Conservation (phyloP, 23 tunicate species). For the Phallusia fumigata region DNA sequence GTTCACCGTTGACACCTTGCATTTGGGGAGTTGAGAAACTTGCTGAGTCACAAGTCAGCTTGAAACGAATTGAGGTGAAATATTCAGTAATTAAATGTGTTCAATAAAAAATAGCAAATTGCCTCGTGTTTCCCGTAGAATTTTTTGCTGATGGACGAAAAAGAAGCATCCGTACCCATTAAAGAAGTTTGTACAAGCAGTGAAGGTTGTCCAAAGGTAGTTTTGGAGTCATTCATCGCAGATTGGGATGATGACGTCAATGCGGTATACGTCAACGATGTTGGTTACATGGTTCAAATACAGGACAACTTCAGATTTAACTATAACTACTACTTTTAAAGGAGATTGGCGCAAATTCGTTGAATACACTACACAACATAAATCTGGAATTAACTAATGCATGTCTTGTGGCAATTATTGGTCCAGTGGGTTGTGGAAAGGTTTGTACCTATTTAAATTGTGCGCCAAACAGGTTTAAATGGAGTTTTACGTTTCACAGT, state of each 20-base stretch:
- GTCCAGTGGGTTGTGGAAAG: no score
- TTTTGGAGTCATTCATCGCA: neutral
- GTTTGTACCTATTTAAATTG: no score
- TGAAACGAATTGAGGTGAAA: constrained; percentile 51
- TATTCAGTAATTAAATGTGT: neutral
- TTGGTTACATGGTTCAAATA: neutral
- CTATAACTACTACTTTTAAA: no score
- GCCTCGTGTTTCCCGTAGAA: neutral
- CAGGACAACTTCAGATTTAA: no score
- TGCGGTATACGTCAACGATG: neutral
- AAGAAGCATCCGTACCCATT: neutral
- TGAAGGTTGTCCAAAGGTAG: neutral
- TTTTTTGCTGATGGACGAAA: neutral
- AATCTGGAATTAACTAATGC: no score
- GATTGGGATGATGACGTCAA: neutral
- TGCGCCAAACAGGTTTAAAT: no score
- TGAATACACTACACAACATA: no score
- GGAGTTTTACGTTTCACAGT: constrained; percentile 15
- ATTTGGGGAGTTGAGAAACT: constrained; percentile 44
- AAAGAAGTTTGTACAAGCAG: neutral
- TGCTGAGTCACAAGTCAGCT: constrained; percentile 41
- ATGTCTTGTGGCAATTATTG: no score
- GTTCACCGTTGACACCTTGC: constrained; percentile 33
- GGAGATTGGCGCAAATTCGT: no score
- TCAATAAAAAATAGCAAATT: neutral